phyloP scores from a whole-genome alignment of 1,140 invertebrate species.

The Trichoplusia ni region DNA sequence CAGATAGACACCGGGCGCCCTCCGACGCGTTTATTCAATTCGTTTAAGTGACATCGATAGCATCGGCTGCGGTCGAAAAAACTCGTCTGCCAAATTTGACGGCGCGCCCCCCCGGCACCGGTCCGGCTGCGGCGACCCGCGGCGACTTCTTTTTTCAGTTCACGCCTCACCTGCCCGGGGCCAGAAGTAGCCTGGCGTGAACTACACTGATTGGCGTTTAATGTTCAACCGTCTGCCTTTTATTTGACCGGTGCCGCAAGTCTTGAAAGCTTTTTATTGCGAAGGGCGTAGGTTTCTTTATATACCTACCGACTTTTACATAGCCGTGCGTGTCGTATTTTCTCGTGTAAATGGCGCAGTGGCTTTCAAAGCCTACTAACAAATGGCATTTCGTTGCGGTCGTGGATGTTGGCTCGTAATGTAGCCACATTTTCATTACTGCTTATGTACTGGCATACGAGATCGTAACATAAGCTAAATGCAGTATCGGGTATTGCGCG shows the following conservation, averaged over 20 bases:
- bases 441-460: conserved; percentile 44
- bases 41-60: conserved; percentile 81
- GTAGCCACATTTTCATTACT: conserved; percentile 29
- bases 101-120: conserved; percentile 48
- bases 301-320: conserved; percentile 26
- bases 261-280: conserved; percentile 42
- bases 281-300: conserved; percentile 30
- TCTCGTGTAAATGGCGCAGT: conserved; percentile 1
- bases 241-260: conserved; percentile 30
- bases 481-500: conserved; percentile 78
- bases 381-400: neutral
- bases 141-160: conserved; percentile 71
- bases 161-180: conserved; percentile 64
- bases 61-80: conserved; percentile 69
- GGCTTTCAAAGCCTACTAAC: neutral
- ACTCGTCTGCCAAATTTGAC: conserved; percentile 75
- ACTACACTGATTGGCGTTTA: conserved; percentile 70
- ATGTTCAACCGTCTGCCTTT: conserved; percentile 49
- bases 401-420: conserved; percentile 10
- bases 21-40: conserved; percentile 78
- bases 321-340: conserved; percentile 18
- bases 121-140: conserved; percentile 46
- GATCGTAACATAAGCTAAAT: conserved; percentile 65
- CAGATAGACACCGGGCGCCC: conserved; percentile 48
- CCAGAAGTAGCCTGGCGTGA: conserved; percentile 55